Percentiles rank a stretch among this genome's conserved stretches.
These are phyloP conservation scores for Elephantulus edwardii DNA, from an alignment of 2,113 vertebrate genomes.

Conservation along the genomic window DNA sequence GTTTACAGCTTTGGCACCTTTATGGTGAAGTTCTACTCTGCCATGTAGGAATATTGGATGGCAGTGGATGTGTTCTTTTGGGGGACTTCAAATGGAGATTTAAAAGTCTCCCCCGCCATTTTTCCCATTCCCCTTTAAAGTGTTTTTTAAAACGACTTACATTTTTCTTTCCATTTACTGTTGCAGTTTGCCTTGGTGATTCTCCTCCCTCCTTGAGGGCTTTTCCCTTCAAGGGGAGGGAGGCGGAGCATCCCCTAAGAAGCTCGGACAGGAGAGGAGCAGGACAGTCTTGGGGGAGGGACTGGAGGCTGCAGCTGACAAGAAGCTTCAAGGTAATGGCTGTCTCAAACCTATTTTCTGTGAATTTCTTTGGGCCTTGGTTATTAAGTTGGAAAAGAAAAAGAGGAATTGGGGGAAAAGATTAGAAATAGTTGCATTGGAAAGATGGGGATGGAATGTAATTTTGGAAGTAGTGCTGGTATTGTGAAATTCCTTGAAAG, in stretches of 20 bases:
- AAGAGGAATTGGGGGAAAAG: no score
- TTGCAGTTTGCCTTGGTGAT: slow-evolving; percentile 49
- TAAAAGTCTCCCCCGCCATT: no score
- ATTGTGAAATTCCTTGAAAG: slow-evolving; percentile 49
- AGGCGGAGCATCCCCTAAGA: slow-evolving; percentile 64
- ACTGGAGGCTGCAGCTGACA: slow-evolving; percentile 65
- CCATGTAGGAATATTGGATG: no score
- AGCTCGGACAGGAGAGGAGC: slow-evolving; percentile 37
- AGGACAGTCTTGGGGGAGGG: slow-evolving; percentile 62
- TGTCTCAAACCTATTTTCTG: slow-evolving; percentile 70
- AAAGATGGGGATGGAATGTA: slow-evolving; percentile 6
- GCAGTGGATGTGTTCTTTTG: no score
- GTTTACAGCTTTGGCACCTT: no score
- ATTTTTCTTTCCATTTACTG: slow-evolving; percentile 51
- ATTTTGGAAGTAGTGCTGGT: background rate
- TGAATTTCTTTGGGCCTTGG: slow-evolving; percentile 56
- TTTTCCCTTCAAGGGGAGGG: slow-evolving; percentile 41
- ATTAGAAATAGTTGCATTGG: slow-evolving; percentile 3
- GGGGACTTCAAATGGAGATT: no score
- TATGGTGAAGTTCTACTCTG: no score
- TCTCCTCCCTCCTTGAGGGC: slow-evolving; percentile 47
- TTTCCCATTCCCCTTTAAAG: background rate
- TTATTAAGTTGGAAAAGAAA: slow-evolving; percentile 18
- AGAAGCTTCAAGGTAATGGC: slow-evolving; percentile 78
- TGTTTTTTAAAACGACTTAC: slow-evolving; percentile 34